phyloP scores from a whole-genome alignment of 2,797 vertebrate species.

The Catamblyrhynchus diadema region DNA sequence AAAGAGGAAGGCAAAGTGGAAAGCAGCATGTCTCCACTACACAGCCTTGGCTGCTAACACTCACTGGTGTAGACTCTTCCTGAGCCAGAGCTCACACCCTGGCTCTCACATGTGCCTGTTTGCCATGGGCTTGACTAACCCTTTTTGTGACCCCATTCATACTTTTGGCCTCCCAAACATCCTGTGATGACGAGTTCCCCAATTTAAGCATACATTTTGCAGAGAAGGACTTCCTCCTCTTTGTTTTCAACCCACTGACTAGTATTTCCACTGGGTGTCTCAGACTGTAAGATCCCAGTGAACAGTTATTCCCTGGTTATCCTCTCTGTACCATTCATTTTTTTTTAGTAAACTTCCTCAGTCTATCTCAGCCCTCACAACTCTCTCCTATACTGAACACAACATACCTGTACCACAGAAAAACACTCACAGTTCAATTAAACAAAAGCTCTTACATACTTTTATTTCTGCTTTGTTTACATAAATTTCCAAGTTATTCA shows the following conservation, averaged over 20 bases:
- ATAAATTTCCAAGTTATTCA: background rate
- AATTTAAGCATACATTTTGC: background rate
- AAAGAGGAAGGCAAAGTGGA: background rate
- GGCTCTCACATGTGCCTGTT: background rate
- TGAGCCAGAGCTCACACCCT: background rate
- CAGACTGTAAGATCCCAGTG: background rate
- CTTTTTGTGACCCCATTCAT: background rate
- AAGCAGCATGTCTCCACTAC: background rate
- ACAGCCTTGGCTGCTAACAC: background rate
- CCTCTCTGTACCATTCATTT: background rate
- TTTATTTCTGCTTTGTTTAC: background rate
- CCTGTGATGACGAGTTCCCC: background rate
- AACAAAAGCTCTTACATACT: background rate
- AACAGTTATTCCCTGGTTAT: background rate
- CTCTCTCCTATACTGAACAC: background rate
- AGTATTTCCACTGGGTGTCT: background rate
- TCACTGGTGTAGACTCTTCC: rapidly evolving
- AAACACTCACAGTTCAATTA: background rate
- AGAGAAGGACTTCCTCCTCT: background rate
- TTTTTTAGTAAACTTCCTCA: background rate
- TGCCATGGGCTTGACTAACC: background rate
- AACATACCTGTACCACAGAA: background rate
- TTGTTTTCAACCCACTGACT: background rate
- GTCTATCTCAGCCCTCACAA: background rate
- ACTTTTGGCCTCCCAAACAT: background rate